Evolutionary conservation across 2,888 invertebrate genomes (phyloP).

Genomic region (Rhagium mordax): DNA sequence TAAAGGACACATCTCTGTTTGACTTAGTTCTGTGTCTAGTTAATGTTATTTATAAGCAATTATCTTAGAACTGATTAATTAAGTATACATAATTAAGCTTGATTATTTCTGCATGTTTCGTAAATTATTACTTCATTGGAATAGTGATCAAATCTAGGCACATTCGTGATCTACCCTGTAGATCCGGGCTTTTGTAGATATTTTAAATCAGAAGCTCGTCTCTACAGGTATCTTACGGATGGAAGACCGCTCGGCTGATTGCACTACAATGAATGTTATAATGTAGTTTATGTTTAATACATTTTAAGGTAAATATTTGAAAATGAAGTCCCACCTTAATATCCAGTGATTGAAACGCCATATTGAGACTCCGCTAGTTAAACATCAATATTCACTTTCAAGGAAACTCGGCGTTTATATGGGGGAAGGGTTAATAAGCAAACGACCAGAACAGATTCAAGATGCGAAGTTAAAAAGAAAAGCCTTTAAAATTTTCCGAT

Average conservation of each 20-base stretch:
- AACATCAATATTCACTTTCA: too few species aligned
- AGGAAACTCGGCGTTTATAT: too few species aligned
- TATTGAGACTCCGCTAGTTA: too few species aligned
- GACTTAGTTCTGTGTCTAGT: too few species aligned
- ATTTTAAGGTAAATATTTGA: background rate
- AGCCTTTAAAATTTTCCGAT: too few species aligned
- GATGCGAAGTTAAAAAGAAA: too few species aligned
- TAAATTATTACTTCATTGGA: slow-evolving; percentile 1
- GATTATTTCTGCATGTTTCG: background rate
- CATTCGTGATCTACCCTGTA: slow-evolving; percentile 99
- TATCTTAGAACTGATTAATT: too few species aligned
- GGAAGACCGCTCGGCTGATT: slow-evolving; percentile 80
- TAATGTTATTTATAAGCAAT: too few species aligned
- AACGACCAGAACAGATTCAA: too few species aligned
- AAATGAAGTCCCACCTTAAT: background rate
- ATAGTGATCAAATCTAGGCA: slow-evolving; percentile 71
- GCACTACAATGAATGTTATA: background rate
- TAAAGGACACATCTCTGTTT: too few species aligned
- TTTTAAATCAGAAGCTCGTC: slow-evolving; percentile 97
- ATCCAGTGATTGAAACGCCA: background rate
- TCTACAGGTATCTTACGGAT: slow-evolving; percentile 99
- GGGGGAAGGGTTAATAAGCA: too few species aligned
- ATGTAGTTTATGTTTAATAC: background rate
- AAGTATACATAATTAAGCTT: background rate
- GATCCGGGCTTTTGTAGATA: slow-evolving; percentile 99